Base-by-base conservation (phyloP, 2,797 vertebrate genomes). In the Chelonia mydas region DNA sequence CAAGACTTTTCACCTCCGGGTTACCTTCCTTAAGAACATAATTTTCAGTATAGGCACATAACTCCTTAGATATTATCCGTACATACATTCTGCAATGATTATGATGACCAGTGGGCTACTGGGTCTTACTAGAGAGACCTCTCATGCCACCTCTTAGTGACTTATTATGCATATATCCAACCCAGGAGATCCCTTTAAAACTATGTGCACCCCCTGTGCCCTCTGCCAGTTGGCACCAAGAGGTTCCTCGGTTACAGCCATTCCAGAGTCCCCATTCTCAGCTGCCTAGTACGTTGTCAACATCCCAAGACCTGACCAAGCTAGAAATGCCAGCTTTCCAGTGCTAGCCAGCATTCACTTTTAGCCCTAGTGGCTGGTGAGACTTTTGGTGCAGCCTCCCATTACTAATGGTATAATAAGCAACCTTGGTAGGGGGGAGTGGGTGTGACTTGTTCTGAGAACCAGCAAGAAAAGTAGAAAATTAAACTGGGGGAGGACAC, bases 291-390 rank as follows among this genome's bases (percentile, higher is more conserved):
- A 74, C 5, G 11, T 25, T 74, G 25, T 13, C 37, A 74, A 27
- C 41, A 41, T 27, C 37, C 41, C 41, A 45, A 74, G 41, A 41
- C 23, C 25, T 27, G 72, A 27, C 41, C 45, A 74, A 25, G 72
- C 41, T 74, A 27, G 72, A 74, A 74, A 74, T 41, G 21, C 23
- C 72, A 45, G 25, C 41, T 45, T 74, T 74, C 41, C 72, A 74
- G 72, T 74, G 41, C 72, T 74, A 74, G 72, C 11, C 41, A 65
- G 61, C 61, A 65, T 65, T 65, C 61, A 65, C 13, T 65, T n/a
- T 65, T 19, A 65, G 61, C 33, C 13, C 61, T 65, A 65, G 16
- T 0, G 0, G 33, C 0, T 0, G 5, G 0, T 68, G 53, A 28
- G 57, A 87, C 5, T 1, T 61, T 5, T 3, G 81, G 74, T 37